Evolutionary conservation across 2,888 invertebrate genomes (phyloP), one percentile per base, ranked within the genome.

Genomic region (Harpalus rubripes): DNA sequence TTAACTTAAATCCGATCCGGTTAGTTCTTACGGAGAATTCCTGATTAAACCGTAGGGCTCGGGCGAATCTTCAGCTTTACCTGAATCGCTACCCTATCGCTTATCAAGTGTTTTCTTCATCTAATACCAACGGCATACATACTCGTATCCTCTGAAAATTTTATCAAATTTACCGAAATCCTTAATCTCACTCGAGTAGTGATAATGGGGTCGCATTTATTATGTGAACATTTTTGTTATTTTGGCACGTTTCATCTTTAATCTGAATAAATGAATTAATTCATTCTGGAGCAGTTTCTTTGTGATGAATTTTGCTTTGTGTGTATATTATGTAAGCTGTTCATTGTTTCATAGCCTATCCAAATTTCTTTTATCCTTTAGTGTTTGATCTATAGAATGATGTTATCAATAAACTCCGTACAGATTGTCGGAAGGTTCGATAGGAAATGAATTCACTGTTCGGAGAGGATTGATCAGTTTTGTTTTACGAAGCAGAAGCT

Each of bases 281-380:
- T 41, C n/a, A 74, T 18, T 74, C 41, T 74, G 18, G 18, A 18
- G 72, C 72, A 74, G 0, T 44, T 74, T 74, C 72, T 74, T 74
- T 74, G 72, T 44, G 44, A 41, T 41, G 18, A 44, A 74, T 74
- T 44, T 41, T 15, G 72, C 72, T 74, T 74, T 74, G 72, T 74
- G 18, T 74, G 44, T 44, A 74, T 74, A 74, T 44, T 74, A 44
- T 12, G 18, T 74, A 44, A 41, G 18, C 41, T 74, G 44, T 44
- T 74, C 52, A 74, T 74, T 74, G 72, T 74, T 74, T 41, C 41
- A 74, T 74, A 15, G 72, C 68, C 68, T 68, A 18, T 68, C 68
- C 68, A 68, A 68, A 39, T 39, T 39, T 68, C 65, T 68, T 68
- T 68, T 15, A 68, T 68, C 68, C 7, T 68, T 63, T 52, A 52